Conservation (phyloP, 2,113 vertebrate species). For the Papio anubis region DNA sequence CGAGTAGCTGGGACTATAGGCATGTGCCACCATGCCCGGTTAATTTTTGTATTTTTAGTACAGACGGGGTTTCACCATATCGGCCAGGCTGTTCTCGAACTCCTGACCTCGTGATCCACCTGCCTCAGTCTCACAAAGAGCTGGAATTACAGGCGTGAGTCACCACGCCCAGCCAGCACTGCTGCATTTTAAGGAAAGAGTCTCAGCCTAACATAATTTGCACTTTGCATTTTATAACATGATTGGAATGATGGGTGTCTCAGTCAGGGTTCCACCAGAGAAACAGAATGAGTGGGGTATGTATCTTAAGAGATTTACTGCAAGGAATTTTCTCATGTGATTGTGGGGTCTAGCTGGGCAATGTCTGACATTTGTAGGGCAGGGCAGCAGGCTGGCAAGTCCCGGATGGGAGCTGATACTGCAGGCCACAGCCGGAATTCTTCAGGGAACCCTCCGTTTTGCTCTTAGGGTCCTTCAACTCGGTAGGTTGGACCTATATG, state of each 20-base stretch:
- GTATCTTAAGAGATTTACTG: neutral
- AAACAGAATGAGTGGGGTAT: neutral
- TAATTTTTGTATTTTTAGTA: no score
- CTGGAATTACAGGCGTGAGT: no score
- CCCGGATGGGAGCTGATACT: neutral
- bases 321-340: neutral
- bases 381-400: neutral
- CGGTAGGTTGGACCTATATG: neutral
- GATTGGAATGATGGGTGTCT: neutral
- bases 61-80: no score
- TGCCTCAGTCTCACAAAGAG: no score
- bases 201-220: neutral
- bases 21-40: no score
- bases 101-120: no score
- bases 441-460: neutral
- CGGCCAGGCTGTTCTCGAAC: no score
- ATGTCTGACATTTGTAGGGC: neutral
- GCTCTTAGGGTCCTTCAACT: neutral
- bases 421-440: neutral
- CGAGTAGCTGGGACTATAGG: no score
- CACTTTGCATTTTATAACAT: neutral
- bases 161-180: neutral
- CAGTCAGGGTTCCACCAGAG: neutral
- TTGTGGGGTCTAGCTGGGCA: neutral
- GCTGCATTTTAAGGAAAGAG: neutral